Evolutionary conservation across 2,797 vertebrate genomes (phyloP).

Genomic region (Euphonia xanthogaster): DNA sequence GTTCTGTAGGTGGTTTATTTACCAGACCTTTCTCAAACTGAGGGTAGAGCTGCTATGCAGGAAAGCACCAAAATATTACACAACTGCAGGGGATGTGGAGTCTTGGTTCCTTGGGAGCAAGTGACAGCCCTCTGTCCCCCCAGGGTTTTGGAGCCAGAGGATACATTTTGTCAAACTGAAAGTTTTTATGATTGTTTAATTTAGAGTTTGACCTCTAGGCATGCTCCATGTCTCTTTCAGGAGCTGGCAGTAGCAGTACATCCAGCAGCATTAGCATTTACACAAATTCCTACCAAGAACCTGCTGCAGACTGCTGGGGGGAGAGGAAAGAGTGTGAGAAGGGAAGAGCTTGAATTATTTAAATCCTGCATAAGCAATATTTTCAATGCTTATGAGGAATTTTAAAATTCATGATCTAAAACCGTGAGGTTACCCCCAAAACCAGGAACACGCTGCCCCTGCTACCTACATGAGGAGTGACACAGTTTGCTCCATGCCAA

Average conservation of each 20-base stretch:
- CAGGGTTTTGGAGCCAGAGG: not conserved
- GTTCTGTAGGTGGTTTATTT: conserved; percentile 40
- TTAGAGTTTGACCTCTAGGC: not conserved
- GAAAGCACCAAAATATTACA: not conserved
- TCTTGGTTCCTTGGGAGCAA: not conserved
- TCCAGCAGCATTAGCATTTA: not conserved
- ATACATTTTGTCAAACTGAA: not conserved
- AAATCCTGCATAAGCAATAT: not conserved
- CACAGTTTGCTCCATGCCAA: not conserved
- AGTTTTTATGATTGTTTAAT: not conserved
- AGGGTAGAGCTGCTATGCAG: not conserved
- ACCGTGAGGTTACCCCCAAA: not conserved
- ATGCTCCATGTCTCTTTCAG: not conserved
- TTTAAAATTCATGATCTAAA: not conserved
- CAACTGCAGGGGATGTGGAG: not conserved
- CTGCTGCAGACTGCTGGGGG: not conserved
- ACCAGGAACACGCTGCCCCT: not conserved
- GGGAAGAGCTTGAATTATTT: not conserved
- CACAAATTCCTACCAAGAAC: not conserved
- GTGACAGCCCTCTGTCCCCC: not conserved
- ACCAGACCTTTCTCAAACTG: not conserved
- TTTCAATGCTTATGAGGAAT: not conserved
- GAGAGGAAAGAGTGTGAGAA: not conserved
- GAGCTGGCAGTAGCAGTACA: not conserved
- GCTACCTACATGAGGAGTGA: not conserved